Evolutionary conservation across 2,888 invertebrate genomes (phyloP), one percentile per base, ranked within the genome.

Genomic region (Cotesia congregata): DNA sequence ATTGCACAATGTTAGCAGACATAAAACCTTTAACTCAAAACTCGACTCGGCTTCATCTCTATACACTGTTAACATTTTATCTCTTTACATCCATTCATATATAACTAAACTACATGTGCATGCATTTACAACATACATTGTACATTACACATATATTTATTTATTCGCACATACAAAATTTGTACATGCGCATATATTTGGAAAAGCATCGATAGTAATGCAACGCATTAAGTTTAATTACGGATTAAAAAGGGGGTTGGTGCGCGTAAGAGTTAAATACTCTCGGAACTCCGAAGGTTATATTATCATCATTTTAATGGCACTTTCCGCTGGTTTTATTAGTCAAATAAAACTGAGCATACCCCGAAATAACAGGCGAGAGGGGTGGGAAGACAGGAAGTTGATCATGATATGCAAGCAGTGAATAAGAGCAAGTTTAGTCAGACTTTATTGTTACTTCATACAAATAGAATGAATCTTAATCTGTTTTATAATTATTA

Each of bases 291-390:
- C 4, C 65, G 69, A 71, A 76, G 80, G 83, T 83, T 85, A 85
- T 83, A 83, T 83, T 85, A 85, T 83, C 82, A 82, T 82, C 77
- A 82, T 82, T 85, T 85, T 84, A 83, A 85, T 80, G 82, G 80
- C 69, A 74, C 67, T 65, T 65, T 65, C 38, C 20, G 38, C 2
- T 12, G 30, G 65, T 38, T 65, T 65, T 65, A 65, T 65, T 65
- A 65, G 65, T 15, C 41, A 71, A 71, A 71, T 71, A 15, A 39
- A 62, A 30, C 12, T 71, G 39, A 71, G 6, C 38, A 39, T 39
- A 39, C 39, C n/a, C 6, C 9, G n/a, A 15, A 71, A 71, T 61
- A 71, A 71, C 61, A 15, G 38, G n/a, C n/a, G 30, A 39, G n/a
- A 6, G 6, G 1, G 4, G 12, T 12, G 5, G 4, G 60, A 30